phyloP scores from a whole-genome alignment of 2,113 vertebrate species.

The Microcebus murinus region DNA sequence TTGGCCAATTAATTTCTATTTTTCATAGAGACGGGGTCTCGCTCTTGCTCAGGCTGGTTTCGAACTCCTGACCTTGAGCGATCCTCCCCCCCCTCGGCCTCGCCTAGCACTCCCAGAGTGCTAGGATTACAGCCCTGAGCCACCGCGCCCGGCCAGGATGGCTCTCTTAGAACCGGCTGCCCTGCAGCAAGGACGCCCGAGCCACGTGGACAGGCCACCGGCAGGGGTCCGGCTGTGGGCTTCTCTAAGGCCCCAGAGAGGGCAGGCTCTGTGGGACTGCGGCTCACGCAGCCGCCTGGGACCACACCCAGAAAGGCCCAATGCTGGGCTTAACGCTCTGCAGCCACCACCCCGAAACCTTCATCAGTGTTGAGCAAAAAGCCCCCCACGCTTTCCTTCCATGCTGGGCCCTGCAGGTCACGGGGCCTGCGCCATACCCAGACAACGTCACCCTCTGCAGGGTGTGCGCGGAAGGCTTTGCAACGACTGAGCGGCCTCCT shows the following conservation, averaged over 20 bases:
- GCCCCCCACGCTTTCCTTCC: neutral
- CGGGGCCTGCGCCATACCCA: neutral
- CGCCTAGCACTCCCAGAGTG: no score
- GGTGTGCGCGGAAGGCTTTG: neutral
- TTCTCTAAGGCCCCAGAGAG: no score
- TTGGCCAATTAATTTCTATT: no score
- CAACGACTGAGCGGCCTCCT: neutral
- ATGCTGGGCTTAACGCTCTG: neutral
- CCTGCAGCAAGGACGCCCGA: neutral
- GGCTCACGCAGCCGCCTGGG: neutral
- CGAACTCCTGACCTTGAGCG: no score
- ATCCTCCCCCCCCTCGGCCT: no score
- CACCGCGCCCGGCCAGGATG: no score
- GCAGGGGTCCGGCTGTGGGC: fast-evolving
- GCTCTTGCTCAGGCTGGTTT: no score
- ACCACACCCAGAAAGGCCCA: neutral
- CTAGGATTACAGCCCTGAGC: no score
- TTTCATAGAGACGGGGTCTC: no score
- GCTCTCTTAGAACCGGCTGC: neutral
- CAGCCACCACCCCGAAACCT: neutral
- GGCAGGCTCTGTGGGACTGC: neutral
- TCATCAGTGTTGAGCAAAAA: neutral
- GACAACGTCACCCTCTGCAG: neutral
- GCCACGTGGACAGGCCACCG: neutral
- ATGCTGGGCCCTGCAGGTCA: neutral